Evolutionary conservation across 2,113 vertebrate species (phyloP).

Genomic region (Callaeas wilsoni): DNA sequence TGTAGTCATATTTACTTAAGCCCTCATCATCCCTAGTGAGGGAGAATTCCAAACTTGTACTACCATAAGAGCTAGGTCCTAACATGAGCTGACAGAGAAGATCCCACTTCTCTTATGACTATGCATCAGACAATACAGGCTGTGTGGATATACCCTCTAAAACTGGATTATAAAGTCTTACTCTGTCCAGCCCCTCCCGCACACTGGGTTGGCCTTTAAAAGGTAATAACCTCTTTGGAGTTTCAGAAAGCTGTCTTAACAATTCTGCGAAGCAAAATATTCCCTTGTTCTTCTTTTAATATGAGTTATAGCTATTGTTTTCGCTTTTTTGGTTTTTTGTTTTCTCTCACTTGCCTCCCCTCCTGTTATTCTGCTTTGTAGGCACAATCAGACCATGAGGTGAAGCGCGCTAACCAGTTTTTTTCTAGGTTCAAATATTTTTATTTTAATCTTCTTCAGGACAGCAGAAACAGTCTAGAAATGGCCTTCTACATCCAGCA

Average conservation of each 20-base stretch:
- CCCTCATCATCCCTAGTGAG: fast-evolving
- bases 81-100: background rate
- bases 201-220: background rate
- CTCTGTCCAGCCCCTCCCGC: background rate
- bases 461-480: background rate
- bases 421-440: background rate
- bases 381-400: background rate
- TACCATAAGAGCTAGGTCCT: background rate
- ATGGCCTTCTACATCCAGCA: background rate
- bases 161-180: background rate
- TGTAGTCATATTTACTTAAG: background rate
- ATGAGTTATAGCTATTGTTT: fast-evolving
- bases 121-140: background rate
- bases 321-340: background rate
- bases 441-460: background rate
- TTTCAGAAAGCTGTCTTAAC: background rate
- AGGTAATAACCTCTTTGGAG: background rate
- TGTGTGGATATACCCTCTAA: background rate
- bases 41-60: background rate
- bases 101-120: background rate
- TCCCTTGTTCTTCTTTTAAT: background rate
- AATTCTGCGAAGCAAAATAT: background rate
- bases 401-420: background rate
- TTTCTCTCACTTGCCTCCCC: background rate
- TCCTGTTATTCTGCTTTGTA: background rate